Conservation (phyloP, 2,113 vertebrate species). For the Perccottus glenii region DNA sequence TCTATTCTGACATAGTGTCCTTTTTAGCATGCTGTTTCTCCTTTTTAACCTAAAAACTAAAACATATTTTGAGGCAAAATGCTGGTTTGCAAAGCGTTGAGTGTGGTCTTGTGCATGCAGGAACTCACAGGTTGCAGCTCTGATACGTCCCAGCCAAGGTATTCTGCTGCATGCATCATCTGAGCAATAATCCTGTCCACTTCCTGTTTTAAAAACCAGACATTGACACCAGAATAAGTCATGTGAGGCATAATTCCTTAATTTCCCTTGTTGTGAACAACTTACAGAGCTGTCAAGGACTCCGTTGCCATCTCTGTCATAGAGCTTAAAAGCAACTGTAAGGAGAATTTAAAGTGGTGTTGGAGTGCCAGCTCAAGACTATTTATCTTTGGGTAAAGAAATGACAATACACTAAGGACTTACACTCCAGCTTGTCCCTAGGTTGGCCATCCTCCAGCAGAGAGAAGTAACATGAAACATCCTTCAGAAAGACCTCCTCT, state of each 20-base stretch:
- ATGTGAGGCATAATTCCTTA: not conserved
- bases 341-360: conserved; percentile 38
- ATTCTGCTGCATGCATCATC: conserved; percentile 91
- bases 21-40: too few relatives aligned
- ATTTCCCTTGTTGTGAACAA: conserved; percentile 13
- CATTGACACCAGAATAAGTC: not conserved
- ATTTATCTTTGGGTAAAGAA: conserved; percentile 5
- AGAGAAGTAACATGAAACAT: conserved; percentile 91
- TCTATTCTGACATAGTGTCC: too few relatives aligned
- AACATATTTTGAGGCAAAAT: too few relatives aligned
- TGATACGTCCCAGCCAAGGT: conserved; percentile 90
- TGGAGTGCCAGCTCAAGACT: not conserved
- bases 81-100: too few relatives aligned
- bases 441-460: conserved; percentile 88
- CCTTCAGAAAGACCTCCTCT: conserved; percentile 85
- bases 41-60: too few relatives aligned
- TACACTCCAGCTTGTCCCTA: conserved; percentile 90
- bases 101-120: not conserved
- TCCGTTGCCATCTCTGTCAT: conserved; percentile 89
- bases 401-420: conserved; percentile 60
- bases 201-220: conserved; percentile 76
- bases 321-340: conserved; percentile 89
- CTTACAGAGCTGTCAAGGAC: conserved; percentile 90
- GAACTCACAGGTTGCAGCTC: conserved; percentile 87
- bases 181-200: conserved; percentile 89